A percentile compares a stretch with the other conserved stretches of the same genome.
These are phyloP conservation scores for Siphamia tubifer DNA, from an alignment of 2,113 vertebrate species.

Conservation along the genomic window DNA sequence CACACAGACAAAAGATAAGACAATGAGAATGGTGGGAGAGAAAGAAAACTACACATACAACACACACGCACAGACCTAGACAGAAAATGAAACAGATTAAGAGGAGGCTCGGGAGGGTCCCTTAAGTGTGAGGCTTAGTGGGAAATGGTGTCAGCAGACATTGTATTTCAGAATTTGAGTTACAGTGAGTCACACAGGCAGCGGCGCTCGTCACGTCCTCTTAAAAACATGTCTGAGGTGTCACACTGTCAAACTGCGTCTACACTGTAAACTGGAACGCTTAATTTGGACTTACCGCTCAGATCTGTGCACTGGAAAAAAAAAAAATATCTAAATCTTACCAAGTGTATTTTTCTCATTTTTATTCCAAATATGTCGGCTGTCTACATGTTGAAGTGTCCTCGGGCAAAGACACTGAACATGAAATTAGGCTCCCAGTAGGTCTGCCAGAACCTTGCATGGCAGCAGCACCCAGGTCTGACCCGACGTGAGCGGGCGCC, in stretches of 20 bases:
- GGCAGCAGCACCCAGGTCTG: no score
- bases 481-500: no score
- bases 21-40: neutral
- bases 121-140: slow-evolving; percentile 17
- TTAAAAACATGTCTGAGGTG: no score
- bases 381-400: no score
- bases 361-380: no score
- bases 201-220: slow-evolving; percentile 9
- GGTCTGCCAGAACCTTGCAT: no score
- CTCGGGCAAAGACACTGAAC: no score
- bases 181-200: slow-evolving; percentile 29
- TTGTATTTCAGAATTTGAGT: slow-evolving; percentile 30
- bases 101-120: slow-evolving; percentile 10
- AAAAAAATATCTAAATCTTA: no score
- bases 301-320: no score
- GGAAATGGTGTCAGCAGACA: slow-evolving; percentile 26
- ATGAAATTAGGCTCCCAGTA: no score
- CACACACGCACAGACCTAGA: neutral
- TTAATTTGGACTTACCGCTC: no score
- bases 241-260: slow-evolving; percentile 16
- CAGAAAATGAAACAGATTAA: slow-evolving; percentile 27
- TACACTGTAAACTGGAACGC: neutral
- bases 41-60: neutral
- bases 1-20: slow-evolving; percentile 3
- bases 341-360: no score